Percentiles rank a stretch among this genome's conserved stretches.
phyloP scores from a whole-genome alignment of 1,140 invertebrate genomes.

The Euwallacea similis region DNA sequence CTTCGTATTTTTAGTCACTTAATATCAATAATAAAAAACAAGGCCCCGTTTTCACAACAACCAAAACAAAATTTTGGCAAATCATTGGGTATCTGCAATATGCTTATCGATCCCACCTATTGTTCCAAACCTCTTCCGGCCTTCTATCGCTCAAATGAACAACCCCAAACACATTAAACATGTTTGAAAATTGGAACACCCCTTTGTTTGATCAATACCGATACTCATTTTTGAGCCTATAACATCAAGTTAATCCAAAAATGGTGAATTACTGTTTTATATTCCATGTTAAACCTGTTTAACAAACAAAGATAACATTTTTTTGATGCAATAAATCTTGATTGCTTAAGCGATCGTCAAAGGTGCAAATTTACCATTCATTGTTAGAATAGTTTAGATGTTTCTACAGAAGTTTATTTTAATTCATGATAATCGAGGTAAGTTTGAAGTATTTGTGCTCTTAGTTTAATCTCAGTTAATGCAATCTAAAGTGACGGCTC shows the following conservation, averaged over 20 bases:
- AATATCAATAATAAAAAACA: too few species aligned
- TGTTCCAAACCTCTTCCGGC: too few species aligned
- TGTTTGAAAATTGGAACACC: constrained; percentile 5
- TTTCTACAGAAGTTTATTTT: constrained; percentile 42
- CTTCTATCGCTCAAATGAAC: not conserved
- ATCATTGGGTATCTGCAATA: too few species aligned
- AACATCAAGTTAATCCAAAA: not conserved
- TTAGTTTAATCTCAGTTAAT: too few species aligned
- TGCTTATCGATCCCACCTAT: too few species aligned
- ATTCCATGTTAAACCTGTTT: not conserved
- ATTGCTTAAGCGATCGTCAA: too few species aligned
- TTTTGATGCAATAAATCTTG: too few species aligned
- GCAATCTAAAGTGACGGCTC: too few species aligned
- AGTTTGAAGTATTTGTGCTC: constrained; percentile 13
- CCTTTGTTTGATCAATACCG: constrained; percentile 40
- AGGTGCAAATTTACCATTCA: too few species aligned
- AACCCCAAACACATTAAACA: not conserved
- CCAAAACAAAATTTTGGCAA: too few species aligned
- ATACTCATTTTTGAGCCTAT: not conserved
- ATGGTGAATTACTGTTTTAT: not conserved
- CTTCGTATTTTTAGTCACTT: too few species aligned
- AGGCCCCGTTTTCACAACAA: too few species aligned
- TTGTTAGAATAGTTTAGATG: constrained; percentile 12
- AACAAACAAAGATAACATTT: not conserved
- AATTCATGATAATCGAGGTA: constrained; percentile 39